A percentile compares a stretch with the other conserved stretches of the same genome.
Conservation (phyloP, 1,140 invertebrate species). For the Hermatobates lingyangjiaoensis region DNA sequence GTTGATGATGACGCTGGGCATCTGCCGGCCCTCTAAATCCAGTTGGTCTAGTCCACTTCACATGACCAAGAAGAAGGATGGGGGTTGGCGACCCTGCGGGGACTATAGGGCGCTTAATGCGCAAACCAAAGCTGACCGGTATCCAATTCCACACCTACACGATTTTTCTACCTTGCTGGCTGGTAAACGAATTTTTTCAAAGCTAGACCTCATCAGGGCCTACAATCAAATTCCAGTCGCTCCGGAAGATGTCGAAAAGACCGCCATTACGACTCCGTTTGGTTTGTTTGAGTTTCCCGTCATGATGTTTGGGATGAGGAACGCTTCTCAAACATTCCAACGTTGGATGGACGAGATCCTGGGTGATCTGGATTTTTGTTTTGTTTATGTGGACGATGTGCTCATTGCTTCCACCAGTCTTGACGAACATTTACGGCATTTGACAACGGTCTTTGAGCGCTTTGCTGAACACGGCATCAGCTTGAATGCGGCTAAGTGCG, state of each 20-base stretch:
- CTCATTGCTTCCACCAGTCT: conserved; percentile 21
- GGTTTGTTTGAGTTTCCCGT: conserved; percentile 22
- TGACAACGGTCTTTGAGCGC: conserved; percentile 21
- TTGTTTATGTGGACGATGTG: conserved; percentile 28
- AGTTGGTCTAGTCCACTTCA: conserved; percentile 26
- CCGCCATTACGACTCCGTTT: conserved; percentile 22
- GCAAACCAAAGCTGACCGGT: conserved; percentile 22
- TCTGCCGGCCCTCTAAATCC: conserved; percentile 18
- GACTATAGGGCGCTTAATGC: conserved; percentile 28
- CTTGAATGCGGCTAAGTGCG: conserved; percentile 17
- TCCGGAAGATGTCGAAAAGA: conserved; percentile 21
- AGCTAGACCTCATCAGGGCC: conserved; percentile 27
- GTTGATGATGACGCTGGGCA: conserved; percentile 17
- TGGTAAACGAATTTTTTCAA: conserved; percentile 25
- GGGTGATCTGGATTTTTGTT: conserved; percentile 16
- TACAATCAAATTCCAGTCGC: conserved; percentile 26
- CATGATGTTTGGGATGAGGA: conserved; percentile 24
- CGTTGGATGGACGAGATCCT: conserved; percentile 22
- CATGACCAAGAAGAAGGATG: conserved; percentile 24
- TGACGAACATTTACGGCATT: conserved; percentile 22
- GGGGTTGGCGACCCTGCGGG: conserved; percentile 23
- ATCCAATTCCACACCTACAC: conserved; percentile 19
- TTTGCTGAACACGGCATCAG: conserved; percentile 17
- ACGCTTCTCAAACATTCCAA: conserved; percentile 25
- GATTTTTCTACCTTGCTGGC: not conserved